A percentile compares a stretch with the other conserved stretches of the same genome.
phyloP scores from a whole-genome alignment of 2,113 vertebrate species.

The Pyrgilauda ruficollis region DNA sequence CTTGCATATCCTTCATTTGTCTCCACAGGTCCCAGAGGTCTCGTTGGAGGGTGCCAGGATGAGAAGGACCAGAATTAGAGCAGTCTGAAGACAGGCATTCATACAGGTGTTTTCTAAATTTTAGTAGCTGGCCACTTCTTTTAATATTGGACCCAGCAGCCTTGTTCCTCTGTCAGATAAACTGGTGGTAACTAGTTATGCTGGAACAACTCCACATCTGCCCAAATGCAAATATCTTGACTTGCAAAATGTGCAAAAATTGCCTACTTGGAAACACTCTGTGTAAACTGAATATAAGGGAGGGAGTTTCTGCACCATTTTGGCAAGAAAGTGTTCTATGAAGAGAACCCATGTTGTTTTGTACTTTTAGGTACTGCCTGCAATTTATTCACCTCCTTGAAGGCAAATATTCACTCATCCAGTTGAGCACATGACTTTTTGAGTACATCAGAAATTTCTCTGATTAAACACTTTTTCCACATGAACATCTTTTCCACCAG shows the following conservation, averaged over 20 bases:
- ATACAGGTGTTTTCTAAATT: background rate
- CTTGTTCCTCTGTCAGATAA: rapidly evolving
- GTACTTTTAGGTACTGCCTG: background rate
- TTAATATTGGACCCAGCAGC: background rate
- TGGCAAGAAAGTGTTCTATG: background rate
- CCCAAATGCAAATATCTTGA: rapidly evolving
- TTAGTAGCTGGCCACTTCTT: background rate
- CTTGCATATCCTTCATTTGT: rapidly evolving
- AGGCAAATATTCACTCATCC: background rate
- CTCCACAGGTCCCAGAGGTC: rapidly evolving
- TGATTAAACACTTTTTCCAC: background rate
- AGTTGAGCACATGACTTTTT: background rate
- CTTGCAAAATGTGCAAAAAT: background rate
- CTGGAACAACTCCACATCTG: background rate
- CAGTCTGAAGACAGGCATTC: background rate
- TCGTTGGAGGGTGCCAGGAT: rapidly evolving
- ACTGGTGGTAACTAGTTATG: background rate
- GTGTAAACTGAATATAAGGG: background rate
- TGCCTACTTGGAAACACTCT: background rate
- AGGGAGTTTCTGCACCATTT: background rate
- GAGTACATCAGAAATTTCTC: background rate
- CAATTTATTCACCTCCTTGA: background rate
- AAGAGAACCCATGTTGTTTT: background rate
- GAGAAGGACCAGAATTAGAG: background rate
- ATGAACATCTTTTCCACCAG: background rate